Conservation (phyloP, 2,797 vertebrate genomes). For the Momotus momota region DNA sequence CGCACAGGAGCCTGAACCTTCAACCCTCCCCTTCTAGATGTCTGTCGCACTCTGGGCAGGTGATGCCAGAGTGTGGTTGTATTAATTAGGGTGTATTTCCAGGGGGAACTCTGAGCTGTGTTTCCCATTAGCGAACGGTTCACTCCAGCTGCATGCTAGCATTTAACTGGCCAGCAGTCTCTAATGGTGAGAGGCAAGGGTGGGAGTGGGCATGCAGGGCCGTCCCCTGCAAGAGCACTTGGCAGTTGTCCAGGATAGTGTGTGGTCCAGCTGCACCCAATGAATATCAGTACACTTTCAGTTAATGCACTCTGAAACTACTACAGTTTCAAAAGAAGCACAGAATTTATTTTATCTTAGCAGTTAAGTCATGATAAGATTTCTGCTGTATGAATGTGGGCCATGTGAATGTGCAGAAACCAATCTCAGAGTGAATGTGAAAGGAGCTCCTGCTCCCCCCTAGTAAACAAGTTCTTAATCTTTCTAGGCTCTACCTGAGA, state of each 20-base stretch:
- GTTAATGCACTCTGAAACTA: neutral
- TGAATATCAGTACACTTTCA: rapidly evolving
- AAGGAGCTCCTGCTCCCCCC: neutral
- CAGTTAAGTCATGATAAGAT: neutral
- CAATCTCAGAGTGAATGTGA: neutral
- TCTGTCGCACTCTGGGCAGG: neutral
- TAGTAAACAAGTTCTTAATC: neutral
- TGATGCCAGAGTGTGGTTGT: rapidly evolving
- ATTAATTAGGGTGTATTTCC: rapidly evolving
- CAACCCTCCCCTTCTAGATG: too few relatives aligned
- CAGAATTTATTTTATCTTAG: neutral
- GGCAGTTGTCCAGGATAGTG: neutral
- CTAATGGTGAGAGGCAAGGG: neutral
- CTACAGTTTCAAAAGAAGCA: rapidly evolving
- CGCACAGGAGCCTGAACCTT: rapidly evolving
- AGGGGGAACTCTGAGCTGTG: rapidly evolving
- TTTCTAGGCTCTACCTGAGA: neutral
- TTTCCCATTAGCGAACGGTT: neutral
- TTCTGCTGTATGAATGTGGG: neutral
- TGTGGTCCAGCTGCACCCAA: neutral
- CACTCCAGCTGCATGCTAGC: rapidly evolving
- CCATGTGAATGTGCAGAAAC: rapidly evolving
- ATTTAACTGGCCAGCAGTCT: neutral
- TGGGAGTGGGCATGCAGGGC: neutral
- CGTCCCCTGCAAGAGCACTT: neutral